Conservation (phyloP, 2,888 invertebrate genomes). For the Abrostola triplasia region DNA sequence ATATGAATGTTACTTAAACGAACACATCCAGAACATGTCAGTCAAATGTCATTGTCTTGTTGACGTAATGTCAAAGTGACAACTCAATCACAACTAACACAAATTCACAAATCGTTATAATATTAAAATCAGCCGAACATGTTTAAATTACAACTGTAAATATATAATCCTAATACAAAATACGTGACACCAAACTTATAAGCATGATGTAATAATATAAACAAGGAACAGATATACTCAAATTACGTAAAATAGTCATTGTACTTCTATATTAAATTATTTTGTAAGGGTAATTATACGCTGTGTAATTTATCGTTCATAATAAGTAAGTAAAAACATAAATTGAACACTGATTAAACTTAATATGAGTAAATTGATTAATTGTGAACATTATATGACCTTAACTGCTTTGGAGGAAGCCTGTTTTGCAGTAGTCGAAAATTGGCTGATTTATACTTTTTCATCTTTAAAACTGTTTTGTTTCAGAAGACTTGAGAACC, state of each 20-base stretch:
- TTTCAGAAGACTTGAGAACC: not conserved
- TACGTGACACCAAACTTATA: not conserved
- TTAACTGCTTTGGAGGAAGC: not conserved
- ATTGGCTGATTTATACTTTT: no score
- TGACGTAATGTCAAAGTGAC: not conserved
- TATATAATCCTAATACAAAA: not conserved
- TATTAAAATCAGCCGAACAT: not conserved
- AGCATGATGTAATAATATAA: conserved; percentile 8
- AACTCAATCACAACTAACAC: not conserved
- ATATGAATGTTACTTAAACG: no score
- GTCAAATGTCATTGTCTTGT: not conserved
- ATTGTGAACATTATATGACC: no score
- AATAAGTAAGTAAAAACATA: not conserved
- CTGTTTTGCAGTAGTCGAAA: not conserved
- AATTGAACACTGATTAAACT: not conserved
- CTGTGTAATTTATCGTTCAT: conserved; percentile 3
- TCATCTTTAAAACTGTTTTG: no score
- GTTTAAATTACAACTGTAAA: conserved; percentile 5
- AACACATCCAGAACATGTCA: no score
- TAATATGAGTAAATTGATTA: no score
- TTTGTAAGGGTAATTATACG: not conserved
- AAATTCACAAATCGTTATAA: conserved; percentile 5
- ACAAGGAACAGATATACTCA: conserved; percentile 9
- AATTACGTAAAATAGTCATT: not conserved
- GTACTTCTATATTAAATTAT: not conserved